These are phyloP conservation scores for Ferrisia virgata DNA, from an alignment of 2,888 invertebrate species.

Conservation along the genomic window DNA sequence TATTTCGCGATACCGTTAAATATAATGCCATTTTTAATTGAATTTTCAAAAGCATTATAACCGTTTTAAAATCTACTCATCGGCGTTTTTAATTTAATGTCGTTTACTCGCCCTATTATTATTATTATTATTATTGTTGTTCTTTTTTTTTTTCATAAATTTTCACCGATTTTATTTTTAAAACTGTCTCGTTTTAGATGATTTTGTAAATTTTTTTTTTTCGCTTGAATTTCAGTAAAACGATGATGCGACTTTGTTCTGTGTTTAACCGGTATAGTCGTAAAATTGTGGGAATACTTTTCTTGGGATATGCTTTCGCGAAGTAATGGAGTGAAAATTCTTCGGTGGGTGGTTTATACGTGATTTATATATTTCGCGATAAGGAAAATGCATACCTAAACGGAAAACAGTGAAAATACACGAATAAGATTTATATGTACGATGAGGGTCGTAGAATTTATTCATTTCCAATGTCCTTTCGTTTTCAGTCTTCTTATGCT, in stretches of 20 bases:
- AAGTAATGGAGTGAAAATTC: constrained; percentile 12
- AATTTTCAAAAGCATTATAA: constrained; percentile 3
- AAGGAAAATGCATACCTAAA: not conserved
- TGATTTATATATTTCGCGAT: constrained; percentile 5
- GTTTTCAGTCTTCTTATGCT: not conserved
- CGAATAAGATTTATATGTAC: constrained; percentile 1
- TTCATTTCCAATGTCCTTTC: not conserved
- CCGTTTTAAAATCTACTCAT: not conserved
- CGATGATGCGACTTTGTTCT: not conserved
- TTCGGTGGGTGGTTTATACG: not conserved
- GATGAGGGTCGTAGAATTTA: not conserved
- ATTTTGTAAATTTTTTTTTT: not conserved
- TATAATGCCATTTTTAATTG: not conserved
- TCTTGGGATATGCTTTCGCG: not conserved
- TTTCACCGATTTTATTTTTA: not conserved
- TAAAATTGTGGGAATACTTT: not conserved
- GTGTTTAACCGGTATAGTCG: not conserved
- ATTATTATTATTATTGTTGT: too few species aligned
- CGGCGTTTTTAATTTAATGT: not conserved
- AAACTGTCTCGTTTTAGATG: not conserved
- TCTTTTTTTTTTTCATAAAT: not conserved
- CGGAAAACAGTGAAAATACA: not conserved
- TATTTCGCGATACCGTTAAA: not conserved
- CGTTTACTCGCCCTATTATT: not conserved
- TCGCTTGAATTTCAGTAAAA: not conserved